Evolutionary conservation across 92 coral and sea anemone genomes (phyloP), one percentile per base, ranked within the genome.

Genomic region (Montipora capitata): DNA sequence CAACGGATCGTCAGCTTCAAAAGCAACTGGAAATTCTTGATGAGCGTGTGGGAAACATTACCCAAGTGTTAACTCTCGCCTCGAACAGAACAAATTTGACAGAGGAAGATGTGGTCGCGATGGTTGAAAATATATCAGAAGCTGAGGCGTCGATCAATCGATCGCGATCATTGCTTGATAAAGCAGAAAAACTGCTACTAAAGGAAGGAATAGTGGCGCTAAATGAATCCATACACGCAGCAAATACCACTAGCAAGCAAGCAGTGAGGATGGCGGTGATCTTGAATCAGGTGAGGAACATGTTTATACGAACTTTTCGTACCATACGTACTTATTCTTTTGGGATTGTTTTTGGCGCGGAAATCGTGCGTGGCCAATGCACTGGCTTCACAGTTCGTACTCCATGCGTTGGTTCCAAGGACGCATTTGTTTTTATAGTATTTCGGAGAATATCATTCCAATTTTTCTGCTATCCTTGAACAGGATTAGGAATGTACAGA

Each of bases 71-170:
- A 17, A 61, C 90, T 35, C 89, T 88, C 58, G 92, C 91, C 18
- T 87, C 86, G 88, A 18, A 80, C 18, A 91, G 85, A 41, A 84
- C 98, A 3, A 80, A 66, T 14, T 57, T 74, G 40, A 90, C 98
- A 10, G 88, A 94, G 45, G 20, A 39, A 14, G 59, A 78, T 43
- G 80, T 96, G 63, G 83, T 42, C 51, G 86, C 91, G 52, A 95
- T 94, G 10, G 48, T 83, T 10, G 68, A 89, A 4, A 90, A 94
- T 76, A 88, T 94, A 16, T 92, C 83, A 40, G 83, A 52, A 52
- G 96, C 98, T 1, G 94, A 94, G 81, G 74, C 68, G 20, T 97
- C 99, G 58, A 85, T 97, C 58, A 90, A 90, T 71, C 87, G 96
- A 41, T 94, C 98, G 3, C 90, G 96, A 61, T 82, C 81, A 54